phyloP scores from a whole-genome alignment of 2,113 vertebrate genomes.

The Seriola rivoliana region DNA sequence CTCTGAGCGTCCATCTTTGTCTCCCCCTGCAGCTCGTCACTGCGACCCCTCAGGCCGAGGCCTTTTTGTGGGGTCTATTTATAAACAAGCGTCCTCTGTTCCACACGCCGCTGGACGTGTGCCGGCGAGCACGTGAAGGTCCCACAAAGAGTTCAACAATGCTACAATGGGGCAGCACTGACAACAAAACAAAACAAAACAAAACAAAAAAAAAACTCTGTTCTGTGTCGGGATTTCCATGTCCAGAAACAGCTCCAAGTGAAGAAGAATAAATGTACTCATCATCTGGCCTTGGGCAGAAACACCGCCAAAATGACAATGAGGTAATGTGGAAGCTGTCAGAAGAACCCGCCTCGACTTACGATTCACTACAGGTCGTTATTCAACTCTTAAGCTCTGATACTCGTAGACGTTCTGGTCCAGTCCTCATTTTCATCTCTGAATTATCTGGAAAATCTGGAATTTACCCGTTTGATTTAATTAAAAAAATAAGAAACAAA shows the following conservation, averaged over 20 bases:
- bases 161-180: slow-evolving; percentile 60
- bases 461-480: no score
- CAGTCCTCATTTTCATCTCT: not conserved
- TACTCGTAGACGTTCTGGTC: not conserved
- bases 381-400: not conserved
- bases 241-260: slow-evolving; percentile 76
- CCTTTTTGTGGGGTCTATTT: slow-evolving; percentile 65
- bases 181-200: slow-evolving; percentile 53
- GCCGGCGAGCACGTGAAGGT: slow-evolving; percentile 64
- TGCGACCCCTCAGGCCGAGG: slow-evolving; percentile 37
- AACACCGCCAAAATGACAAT: slow-evolving; percentile 31
- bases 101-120: slow-evolving; percentile 57
- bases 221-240: slow-evolving; percentile 33
- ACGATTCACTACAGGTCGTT: not conserved
- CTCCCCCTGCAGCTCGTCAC: slow-evolving; percentile 15
- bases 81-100: slow-evolving; percentile 65
- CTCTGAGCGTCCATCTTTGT: slow-evolving; percentile 64
- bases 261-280: slow-evolving; percentile 34
- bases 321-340: slow-evolving; percentile 56
- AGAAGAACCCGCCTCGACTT: slow-evolving; percentile 52
- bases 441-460: no score
- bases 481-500: no score
- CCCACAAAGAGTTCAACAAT: slow-evolving; percentile 69
- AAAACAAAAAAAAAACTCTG: slow-evolving; percentile 26
- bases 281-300: slow-evolving; percentile 41